Base-by-base conservation (phyloP, 2,888 invertebrate species). In the Argynnis bischoffii region DNA sequence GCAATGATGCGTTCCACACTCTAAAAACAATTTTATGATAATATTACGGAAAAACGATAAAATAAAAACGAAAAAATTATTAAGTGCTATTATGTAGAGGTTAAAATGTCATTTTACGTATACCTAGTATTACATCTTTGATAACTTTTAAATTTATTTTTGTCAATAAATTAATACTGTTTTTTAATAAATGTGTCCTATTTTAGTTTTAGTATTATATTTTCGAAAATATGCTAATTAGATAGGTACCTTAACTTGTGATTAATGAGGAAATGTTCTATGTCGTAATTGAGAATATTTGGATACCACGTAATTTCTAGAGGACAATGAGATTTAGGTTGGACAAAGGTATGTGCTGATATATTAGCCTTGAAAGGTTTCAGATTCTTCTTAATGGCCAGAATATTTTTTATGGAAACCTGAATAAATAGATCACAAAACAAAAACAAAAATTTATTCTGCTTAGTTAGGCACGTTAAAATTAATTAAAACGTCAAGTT, bases 1-100 rank as follows among this genome's bases (percentile, higher is more conserved):
- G 82, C 0, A 75, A 16, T 47, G 80, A 78, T 13, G 77, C 71
- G 68, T 90, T 91, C 78, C 79, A 79, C 47, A 90, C 73, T 69
- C 90, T 90, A 75, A 46, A 76, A 78, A 70, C 48, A 66, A 31
- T 66, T 31, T 26, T 31, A 56, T 16, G 21, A 16, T 54, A 35
- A 26, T 26, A 51, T 41, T 54, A 31, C 15, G 16, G 21, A 18
- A 47, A 26, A 65, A 16, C n/a, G 18, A 63, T 16, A 48, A 6
- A 31, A 48, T 15, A 47, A 63, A 48, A 55, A 57, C 21, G 57
- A 31, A 14, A 35, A 67, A 47, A 53, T 63, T 47, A 41, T 35
- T 53, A 18, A 11, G 46, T 54, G 55, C n/a, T n/a, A 35, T 31
- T 55, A 35, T 14, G 55, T 64, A 55, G 48, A 64, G 64, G 64